Evolutionary conservation across 2,797 vertebrate genomes (phyloP), one percentile per base, ranked within the genome.

Genomic region (Enteromius afrohamiltoni): DNA sequence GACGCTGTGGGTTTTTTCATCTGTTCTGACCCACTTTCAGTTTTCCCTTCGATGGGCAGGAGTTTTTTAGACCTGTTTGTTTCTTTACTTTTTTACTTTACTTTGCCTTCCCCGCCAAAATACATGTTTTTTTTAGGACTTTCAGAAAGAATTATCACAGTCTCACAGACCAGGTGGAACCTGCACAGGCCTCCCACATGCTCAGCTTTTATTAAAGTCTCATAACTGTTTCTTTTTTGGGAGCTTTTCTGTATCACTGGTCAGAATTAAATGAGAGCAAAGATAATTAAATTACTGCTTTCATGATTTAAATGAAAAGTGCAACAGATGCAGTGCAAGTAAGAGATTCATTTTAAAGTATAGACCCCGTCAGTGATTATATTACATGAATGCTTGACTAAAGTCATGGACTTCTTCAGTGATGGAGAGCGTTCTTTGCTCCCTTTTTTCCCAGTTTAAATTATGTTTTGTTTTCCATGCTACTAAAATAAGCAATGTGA

Each of bases 11-110:
- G 9, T 73, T 31, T 17, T 47, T 82, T 65, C 40, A 53, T 55
- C 40, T 55, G 45, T 53, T 49, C 55, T 79, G 79, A 82, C 84
- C 84, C 75, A 85, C 68, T 82, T 85, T 78, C n/a, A 47, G 84
- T 78, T 55, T 78, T 78, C 53, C 65, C 34, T 19, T 26, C 19
- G 49, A 37, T 69, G 53, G 51, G 40, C 73, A 55, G 26, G 45
- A 26, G 31, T 58, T 42, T 53, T 64, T 62, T 62, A 29, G 55
- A n/a, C 67, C 53, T 51, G 23, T 51, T 58, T 60, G 53, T 37
- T 37, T 14, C n/a, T n/a, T n/a, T n/a, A n/a, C n/a, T 29, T 29
- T 29, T 29, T 29, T 29, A 29, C 51, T 76, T 11, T 58, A n/a
- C 31, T 49, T 49, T 64, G 47, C 45, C 4, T 47, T 51, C 17